Evolutionary conservation across 2,113 vertebrate genomes (phyloP), one percentile per base, ranked within the genome.

Genomic region (Aplodontia rufa): DNA sequence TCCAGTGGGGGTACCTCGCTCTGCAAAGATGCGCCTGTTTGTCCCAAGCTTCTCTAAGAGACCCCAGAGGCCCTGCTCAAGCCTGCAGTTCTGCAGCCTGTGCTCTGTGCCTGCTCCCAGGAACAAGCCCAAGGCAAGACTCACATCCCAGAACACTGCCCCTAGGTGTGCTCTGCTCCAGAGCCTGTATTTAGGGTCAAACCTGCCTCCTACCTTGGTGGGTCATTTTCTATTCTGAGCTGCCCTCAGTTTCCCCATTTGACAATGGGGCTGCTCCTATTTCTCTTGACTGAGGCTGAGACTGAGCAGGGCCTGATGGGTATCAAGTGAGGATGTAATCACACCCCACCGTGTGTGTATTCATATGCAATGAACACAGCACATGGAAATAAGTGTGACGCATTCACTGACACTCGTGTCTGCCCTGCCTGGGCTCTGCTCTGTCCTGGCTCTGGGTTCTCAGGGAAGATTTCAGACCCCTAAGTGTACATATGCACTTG

Each of bases 91-190:
- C 53, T 72, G 58, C 0, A 8, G 28, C 24, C 32, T 51, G 11
- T 16, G 22, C 7, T 58, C 51, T 60, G 20, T 49, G 49, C 42
- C 55, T 32, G 19, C 58, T 30, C 28, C 30, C 51, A 64, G 45
- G 37, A 79, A 58, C 37, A 71, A 87, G 20, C 30, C 40, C 69
- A 88, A 47, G n/a, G 32, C 16, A 14, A 72, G 60, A 42, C 62
- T 30, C 24, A 1, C 49, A 0, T 47, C 64, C 76, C 71, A 7
- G 69, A 35, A 35, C 2, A n/a, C 35, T 3, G 4, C n/a, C 19
- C 53, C 13, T 5, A 6, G 28, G 24, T 1, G 0, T 1, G 74
- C 69, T 53, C 75, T 8, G 14, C 49, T 1, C 0, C 45, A 42
- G 55, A 64, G 45, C 26, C 75, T 28, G 32, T 89, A 24, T 30